Conservation (phyloP, 2,797 vertebrate genomes). For the Dermochelys coriacea region DNA sequence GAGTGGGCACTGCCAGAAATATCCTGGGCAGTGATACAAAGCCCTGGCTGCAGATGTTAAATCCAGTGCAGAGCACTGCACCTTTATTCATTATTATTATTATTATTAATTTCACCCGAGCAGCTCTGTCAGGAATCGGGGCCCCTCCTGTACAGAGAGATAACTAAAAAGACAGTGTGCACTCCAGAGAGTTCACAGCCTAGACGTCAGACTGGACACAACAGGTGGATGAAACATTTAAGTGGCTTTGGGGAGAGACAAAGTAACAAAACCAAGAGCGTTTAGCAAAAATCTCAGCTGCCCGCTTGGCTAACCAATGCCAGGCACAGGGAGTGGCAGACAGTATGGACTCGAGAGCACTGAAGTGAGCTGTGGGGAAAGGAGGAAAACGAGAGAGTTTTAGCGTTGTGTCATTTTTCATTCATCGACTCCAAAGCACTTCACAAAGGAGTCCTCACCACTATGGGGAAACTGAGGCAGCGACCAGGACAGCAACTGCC, state of each 20-base stretch:
- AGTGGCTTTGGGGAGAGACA: not conserved
- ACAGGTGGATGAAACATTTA: not conserved
- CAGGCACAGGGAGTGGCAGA: not conserved
- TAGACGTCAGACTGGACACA: not conserved
- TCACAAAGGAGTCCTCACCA: not conserved
- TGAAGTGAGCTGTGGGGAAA: not conserved
- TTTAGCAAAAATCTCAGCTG: not conserved
- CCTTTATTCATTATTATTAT: not conserved
- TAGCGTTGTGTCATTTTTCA: not conserved
- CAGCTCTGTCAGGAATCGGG: not conserved
- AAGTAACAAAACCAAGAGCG: not conserved
- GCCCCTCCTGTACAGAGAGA: not conserved
- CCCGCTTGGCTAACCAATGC: not conserved
- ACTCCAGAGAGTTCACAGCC: not conserved
- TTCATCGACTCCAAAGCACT: not conserved
- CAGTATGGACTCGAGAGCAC: not conserved
- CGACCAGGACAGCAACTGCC: not conserved
- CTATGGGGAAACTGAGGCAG: not conserved
- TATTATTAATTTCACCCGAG: not conserved
- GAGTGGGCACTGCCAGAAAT: not conserved
- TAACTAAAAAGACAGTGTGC: not conserved
- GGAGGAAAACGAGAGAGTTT: not conserved
- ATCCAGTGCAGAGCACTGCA: not conserved
- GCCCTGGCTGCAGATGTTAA: not conserved
- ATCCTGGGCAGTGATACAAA: not conserved